phyloP scores from a whole-genome alignment of 2,797 vertebrate genomes.

The Meriones psammophilus region DNA sequence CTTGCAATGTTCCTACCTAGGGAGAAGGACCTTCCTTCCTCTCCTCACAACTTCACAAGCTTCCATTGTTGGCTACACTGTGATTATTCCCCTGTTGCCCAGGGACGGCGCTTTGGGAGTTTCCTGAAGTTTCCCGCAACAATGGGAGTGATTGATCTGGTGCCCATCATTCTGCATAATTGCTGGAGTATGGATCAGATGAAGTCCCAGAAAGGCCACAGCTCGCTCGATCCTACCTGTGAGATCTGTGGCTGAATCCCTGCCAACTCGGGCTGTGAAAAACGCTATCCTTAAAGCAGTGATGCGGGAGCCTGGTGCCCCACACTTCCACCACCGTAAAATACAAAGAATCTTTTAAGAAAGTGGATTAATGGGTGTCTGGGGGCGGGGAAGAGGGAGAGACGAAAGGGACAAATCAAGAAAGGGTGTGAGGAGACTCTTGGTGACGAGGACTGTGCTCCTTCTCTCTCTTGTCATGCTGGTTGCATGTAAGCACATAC shows the following conservation, averaged over 20 bases:
- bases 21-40: neutral
- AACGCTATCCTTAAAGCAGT: neutral
- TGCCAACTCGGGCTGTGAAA: too few species aligned
- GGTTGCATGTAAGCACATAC: neutral
- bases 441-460: neutral
- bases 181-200: accelerated
- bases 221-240: neutral
- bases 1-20: accelerated
- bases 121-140: neutral
- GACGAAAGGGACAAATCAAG: accelerated
- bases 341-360: neutral
- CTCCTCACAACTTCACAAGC: neutral
- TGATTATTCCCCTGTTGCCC: neutral
- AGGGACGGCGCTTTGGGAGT: neutral
- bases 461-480: neutral
- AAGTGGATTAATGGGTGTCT: neutral
- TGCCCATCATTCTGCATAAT: neutral
- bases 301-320: accelerated
- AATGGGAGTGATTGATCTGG: neutral
- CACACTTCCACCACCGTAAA: accelerated
- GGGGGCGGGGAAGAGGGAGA: too few species aligned
- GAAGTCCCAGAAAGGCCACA: neutral
- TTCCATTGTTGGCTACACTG: neutral
- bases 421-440: neutral
- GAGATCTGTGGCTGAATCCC: neutral